Evolutionary conservation across 2,113 vertebrate genomes (phyloP).

Genomic region (Oryzias curvinotus): DNA sequence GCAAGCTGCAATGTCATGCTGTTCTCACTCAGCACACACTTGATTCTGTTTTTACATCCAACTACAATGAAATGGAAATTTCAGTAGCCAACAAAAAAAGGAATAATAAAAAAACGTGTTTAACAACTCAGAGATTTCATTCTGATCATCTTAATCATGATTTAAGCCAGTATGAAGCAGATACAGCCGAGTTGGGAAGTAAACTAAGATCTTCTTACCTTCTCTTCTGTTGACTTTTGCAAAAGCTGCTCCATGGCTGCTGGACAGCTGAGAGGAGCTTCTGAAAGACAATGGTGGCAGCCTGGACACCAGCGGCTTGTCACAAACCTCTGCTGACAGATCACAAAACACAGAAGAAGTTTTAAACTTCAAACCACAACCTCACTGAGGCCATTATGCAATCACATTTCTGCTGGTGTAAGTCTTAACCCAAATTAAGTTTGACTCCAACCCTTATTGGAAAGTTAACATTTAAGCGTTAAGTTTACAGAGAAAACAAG

Average conservation of each 20-base stretch:
- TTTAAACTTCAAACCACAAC: no score
- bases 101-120: no score
- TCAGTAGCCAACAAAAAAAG: no score
- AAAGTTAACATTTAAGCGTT: constrained; percentile 27
- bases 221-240: constrained; percentile 92
- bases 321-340: constrained; percentile 84
- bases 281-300: constrained; percentile 86
- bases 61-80: not conserved
- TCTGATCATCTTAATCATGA: not conserved
- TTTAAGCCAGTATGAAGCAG: not conserved
- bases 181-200: not conserved
- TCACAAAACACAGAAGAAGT: constrained; percentile 42
- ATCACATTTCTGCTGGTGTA: not conserved
- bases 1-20: not conserved
- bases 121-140: no score
- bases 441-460: not conserved
- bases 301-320: constrained; percentile 83
- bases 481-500: no score
- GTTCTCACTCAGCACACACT: no score
- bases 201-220: constrained; percentile 78
- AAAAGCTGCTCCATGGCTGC: constrained; percentile 83
- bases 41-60: not conserved
- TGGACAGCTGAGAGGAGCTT: constrained; percentile 87
- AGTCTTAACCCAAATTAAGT: not conserved
- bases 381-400: not conserved